phyloP scores from a whole-genome alignment of 92 coral and sea anemone species.

The Siderastrea siderea region DNA sequence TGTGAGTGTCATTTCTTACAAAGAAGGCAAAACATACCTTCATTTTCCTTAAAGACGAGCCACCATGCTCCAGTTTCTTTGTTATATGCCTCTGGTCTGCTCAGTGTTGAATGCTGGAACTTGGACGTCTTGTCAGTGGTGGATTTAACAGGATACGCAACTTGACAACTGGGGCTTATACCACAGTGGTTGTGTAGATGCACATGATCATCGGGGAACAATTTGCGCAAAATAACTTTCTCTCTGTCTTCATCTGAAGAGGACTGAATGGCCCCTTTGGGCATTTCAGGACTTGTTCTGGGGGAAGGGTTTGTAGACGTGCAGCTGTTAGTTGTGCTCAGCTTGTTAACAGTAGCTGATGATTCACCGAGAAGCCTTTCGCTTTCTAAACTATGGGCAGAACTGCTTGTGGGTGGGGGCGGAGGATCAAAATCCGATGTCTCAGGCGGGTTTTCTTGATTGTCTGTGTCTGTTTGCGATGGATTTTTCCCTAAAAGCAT shows the following conservation, averaged over 20 bases:
- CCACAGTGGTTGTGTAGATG: slow-evolving; percentile 4
- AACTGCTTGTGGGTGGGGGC: no score
- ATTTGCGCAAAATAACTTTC: slow-evolving; percentile 1
- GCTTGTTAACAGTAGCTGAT: no score
- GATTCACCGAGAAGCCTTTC: no score
- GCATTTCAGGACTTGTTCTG: slow-evolving; percentile 20
- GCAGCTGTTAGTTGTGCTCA: no score
- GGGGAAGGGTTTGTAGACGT: no score
- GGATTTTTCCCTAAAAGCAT: slow-evolving; percentile 1
- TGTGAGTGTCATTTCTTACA: slow-evolving; percentile 31
- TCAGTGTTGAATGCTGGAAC: slow-evolving; percentile 17
- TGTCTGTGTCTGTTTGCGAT: slow-evolving; percentile 10
- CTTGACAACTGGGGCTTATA: slow-evolving; percentile 14
- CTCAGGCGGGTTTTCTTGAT: slow-evolving; percentile 16
- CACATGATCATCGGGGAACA: not conserved
- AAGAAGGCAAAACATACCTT: slow-evolving; percentile 31
- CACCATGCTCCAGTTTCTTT: slow-evolving; percentile 14
- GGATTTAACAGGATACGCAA: slow-evolving; percentile 6
- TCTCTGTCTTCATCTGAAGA: slow-evolving; percentile 20
- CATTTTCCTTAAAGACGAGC: slow-evolving; percentile 19
- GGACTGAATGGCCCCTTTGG: slow-evolving; percentile 1
- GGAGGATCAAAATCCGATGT: slow-evolving; percentile 12
- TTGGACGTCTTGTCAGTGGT: slow-evolving; percentile 20
- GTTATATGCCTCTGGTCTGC: slow-evolving; percentile 26
- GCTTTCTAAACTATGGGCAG: no score